Evolutionary conservation across 1,140 invertebrate species (phyloP).

Genomic region (Mamestra configurata): DNA sequence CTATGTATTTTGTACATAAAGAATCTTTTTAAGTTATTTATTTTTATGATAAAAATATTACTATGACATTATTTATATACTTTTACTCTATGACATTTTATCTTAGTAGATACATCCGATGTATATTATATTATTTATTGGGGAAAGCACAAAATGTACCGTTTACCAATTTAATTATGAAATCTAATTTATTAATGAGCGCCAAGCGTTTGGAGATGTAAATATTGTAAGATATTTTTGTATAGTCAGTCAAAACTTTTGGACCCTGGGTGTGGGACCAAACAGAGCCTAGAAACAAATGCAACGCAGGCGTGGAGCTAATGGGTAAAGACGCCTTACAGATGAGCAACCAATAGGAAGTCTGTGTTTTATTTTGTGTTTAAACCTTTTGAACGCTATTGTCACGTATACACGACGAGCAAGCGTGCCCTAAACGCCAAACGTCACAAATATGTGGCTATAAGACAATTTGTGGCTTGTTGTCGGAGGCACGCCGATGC

Average conservation of each 20-base stretch:
- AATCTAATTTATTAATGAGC: neutral
- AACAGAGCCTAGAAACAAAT: slow-evolving; percentile 3
- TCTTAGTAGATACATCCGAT: neutral
- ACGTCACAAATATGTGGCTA: too few relatives aligned
- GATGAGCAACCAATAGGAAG: neutral
- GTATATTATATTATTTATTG: slow-evolving; percentile 41
- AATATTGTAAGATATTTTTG: slow-evolving; percentile 54
- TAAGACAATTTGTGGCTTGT: too few relatives aligned
- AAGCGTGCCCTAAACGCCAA: too few relatives aligned
- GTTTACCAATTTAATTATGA: slow-evolving; percentile 25
- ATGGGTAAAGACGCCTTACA: neutral
- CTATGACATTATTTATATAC: slow-evolving; percentile 35
- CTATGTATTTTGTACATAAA: slow-evolving; percentile 34
- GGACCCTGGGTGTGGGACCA: slow-evolving; percentile 23
- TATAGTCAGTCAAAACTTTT: slow-evolving; percentile 44
- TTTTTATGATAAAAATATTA: slow-evolving; percentile 2
- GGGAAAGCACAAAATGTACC: slow-evolving; percentile 26
- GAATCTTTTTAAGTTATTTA: slow-evolving; percentile 32
- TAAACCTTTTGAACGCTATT: too few relatives aligned
- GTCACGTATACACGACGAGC: too few relatives aligned
- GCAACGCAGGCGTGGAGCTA: neutral
- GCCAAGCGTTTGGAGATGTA: slow-evolving; percentile 44
- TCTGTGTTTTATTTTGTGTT: neutral
- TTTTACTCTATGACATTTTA: slow-evolving; percentile 13
- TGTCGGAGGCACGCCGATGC: too few relatives aligned